These are phyloP conservation scores for Pelodiscus sinensis DNA, from an alignment of 2,113 vertebrate genomes.

Conservation along the genomic window DNA sequence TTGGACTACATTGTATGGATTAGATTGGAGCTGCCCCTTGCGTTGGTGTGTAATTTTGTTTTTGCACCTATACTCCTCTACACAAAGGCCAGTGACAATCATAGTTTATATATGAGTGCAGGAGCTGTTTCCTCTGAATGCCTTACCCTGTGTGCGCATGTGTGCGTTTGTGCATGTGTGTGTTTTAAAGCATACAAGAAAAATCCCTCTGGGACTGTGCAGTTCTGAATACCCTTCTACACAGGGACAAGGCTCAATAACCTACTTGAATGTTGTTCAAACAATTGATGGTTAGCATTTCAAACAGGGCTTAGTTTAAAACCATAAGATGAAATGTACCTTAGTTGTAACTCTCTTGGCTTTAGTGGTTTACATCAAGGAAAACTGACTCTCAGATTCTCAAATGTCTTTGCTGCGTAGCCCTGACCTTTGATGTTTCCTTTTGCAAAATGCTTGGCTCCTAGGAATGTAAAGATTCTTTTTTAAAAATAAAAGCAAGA, in stretches of 20 bases:
- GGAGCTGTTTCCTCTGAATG: not conserved
- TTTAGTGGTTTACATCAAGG: not conserved
- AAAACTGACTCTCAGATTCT: fast-evolving
- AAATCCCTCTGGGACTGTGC: not conserved
- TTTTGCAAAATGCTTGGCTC: not conserved
- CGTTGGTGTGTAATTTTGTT: not conserved
- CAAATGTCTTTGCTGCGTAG: not conserved
- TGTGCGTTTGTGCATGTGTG: no score
- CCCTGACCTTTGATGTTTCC: not conserved
- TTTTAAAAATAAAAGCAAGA: not conserved
- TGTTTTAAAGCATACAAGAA: not conserved
- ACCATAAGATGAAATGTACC: not conserved
- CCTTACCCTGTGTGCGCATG: not conserved
- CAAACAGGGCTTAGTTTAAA: not conserved
- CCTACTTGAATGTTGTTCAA: no score
- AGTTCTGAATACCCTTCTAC: not conserved
- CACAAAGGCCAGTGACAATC: no score
- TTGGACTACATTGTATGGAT: not conserved
- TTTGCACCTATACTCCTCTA: not conserved
- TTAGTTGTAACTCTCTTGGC: not conserved
- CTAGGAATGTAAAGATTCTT: not conserved
- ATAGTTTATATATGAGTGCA: not conserved
- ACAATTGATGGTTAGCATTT: not conserved
- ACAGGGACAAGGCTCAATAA: not conserved
- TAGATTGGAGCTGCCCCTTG: not conserved